Evolutionary conservation across 1,140 invertebrate species (phyloP), one percentile per base, ranked within the genome.

Genomic region (Aphelenchoides besseyi): DNA sequence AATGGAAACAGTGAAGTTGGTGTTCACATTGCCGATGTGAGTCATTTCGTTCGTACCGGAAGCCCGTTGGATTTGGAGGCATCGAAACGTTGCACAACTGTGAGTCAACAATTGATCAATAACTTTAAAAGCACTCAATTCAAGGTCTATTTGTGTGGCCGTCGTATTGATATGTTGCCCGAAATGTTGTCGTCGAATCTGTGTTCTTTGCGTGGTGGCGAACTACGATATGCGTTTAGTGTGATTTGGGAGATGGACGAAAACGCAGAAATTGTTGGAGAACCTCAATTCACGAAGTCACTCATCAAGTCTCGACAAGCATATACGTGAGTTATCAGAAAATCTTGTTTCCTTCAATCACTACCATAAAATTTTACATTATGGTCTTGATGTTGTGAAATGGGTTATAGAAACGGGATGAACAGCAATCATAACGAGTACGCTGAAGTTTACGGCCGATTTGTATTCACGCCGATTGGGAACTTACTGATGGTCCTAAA

Each of bases 21-120:
- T 5, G 94, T 97, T 0, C 94, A 97, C 82, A 97, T 97, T 74
- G 86, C 86, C 26, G 94, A 97, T 87, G 94, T 97, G 0, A 92
- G 92, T 1, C 91, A 97, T 87, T 97, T 95, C 82, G 92, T 97
- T 55, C 86, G 91, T 59, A 92, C 93, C 0, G 89, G 90, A 57
- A 95, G 91, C 30, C 92, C 93, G 0, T 82, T 97, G 32, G 94
- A 97, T 80, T 54, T 57, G n/a, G 80, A 84, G 41, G 82, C 82
- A 16, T 68, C 78, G 8, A 54, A 69, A n/a, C 70, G 81, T 29
- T 73, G 75, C 16, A 82, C 81, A 18, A 75, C 81, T 1, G 80
- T 81, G 9, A 8, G 8, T 53, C 57, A 63, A 54, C 5, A 28
- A 29, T 32, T 64, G n/a, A 37, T 74, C 2, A 37, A 29, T 2